These are phyloP conservation scores for Myzus persicae DNA, from an alignment of 1,140 invertebrate genomes.

Conservation along the genomic window DNA sequence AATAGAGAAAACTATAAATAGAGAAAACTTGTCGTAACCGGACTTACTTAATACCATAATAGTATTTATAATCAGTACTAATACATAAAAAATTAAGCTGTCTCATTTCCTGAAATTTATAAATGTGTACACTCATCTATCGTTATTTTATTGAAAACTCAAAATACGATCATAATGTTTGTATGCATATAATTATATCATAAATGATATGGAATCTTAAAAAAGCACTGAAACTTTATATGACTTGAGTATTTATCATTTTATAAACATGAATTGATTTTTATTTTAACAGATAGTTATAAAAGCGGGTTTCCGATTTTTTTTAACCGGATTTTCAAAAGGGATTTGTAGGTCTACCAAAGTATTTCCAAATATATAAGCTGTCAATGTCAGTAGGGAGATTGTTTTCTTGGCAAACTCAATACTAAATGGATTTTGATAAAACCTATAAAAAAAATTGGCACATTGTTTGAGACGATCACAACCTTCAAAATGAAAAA, in stretches of 20 bases:
- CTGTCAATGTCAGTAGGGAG: conserved; percentile 11
- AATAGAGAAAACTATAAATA: not conserved
- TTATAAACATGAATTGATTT: not conserved
- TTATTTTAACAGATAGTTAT: conserved; percentile 6
- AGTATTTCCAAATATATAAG: not conserved
- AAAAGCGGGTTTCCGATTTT: not conserved
- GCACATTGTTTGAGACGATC: not conserved
- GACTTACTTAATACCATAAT: not conserved
- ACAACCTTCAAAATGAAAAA: not conserved
- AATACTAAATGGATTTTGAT: conserved; percentile 20
- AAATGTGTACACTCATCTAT: not conserved
- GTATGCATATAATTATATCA: not conserved
- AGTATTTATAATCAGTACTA: no score
- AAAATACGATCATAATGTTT: not conserved
- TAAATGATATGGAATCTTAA: not conserved
- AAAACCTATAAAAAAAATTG: conserved; percentile 8
- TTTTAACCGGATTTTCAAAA: not conserved
- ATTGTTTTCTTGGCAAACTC: not conserved
- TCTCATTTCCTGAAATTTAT: not conserved
- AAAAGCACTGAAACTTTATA: not conserved
- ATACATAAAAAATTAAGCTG: no score
- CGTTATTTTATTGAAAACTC: not conserved
- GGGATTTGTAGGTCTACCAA: not conserved
- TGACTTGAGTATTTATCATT: not conserved
- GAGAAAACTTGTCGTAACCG: not conserved